Percentiles rank a stretch among this genome's conserved stretches.
These are phyloP conservation scores for Picathartes gymnocephalus DNA, from an alignment of 2,113 vertebrate species.

Conservation along the genomic window DNA sequence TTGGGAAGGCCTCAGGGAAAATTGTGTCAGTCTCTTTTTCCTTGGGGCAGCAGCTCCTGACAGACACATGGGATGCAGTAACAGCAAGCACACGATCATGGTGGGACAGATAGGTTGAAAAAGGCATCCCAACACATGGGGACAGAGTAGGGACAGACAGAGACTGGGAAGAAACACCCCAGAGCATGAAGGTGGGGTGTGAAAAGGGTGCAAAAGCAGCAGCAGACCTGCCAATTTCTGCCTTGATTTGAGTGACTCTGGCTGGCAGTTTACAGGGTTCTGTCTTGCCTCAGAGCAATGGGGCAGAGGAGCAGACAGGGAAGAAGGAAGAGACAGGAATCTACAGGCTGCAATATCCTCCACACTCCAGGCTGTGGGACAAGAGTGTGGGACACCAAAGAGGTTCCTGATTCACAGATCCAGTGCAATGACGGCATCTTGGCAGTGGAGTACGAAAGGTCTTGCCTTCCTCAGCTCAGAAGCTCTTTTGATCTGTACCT, in stretches of 20 bases:
- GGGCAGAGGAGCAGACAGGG: background rate
- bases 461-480: background rate
- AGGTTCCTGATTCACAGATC: background rate
- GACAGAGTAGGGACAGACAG: background rate
- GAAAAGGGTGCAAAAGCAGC: background rate
- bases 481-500: background rate
- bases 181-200: background rate
- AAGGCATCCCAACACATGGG: background rate
- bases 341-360: background rate
- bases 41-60: background rate
- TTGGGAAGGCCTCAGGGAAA: background rate
- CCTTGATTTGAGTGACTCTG: background rate
- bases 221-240: background rate
- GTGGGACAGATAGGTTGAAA: background rate
- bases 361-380: background rate
- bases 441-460: background rate
- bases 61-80: background rate
- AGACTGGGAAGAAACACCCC: background rate
- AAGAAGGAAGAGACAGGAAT: background rate
- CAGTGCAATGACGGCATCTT: background rate
- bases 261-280: background rate
- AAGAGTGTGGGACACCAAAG: background rate
- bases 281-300: background rate
- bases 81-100: fast-evolving
- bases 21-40: background rate